phyloP scores from a whole-genome alignment of 1,140 invertebrate genomes.

The Tetraneura akinire region DNA sequence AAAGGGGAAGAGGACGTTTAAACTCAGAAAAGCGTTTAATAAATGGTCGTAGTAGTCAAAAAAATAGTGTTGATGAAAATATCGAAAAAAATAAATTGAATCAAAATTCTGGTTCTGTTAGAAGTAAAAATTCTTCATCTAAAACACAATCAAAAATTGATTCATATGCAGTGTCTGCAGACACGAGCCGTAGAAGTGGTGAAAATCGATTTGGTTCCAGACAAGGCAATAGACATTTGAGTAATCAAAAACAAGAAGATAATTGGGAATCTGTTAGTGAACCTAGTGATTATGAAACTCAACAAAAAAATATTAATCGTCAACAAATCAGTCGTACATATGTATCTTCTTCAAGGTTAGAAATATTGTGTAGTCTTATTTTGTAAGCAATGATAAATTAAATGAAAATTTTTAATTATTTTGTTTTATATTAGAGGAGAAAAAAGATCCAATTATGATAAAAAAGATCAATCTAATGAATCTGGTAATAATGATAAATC shows the following conservation, averaged over 20 bases:
- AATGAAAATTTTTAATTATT: not conserved
- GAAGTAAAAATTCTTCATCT: constrained; percentile 51
- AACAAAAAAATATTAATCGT: constrained; percentile 55
- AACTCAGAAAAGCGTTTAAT: constrained; percentile 26
- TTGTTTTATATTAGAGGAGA: constrained; percentile 13
- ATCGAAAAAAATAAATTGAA: constrained; percentile 32
- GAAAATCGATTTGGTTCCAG: constrained; percentile 44
- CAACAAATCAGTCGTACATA: constrained; percentile 34
- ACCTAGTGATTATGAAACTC: constrained; percentile 65
- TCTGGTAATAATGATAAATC: constrained; percentile 30
- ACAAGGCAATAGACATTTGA: constrained; percentile 50
- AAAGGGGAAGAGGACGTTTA: constrained; percentile 45
- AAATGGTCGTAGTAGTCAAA: constrained; percentile 40
- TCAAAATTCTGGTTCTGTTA: constrained; percentile 9
- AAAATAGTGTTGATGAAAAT: constrained; percentile 42
- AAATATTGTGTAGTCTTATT: not conserved
- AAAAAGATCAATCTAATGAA: constrained; percentile 42
- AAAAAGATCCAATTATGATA: constrained; percentile 43
- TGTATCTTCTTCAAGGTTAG: constrained; percentile 26
- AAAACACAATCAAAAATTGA: constrained; percentile 47
- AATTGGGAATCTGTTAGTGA: constrained; percentile 72
- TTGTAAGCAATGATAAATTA: not conserved
- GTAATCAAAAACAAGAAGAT: constrained; percentile 62
- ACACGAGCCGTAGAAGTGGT: constrained; percentile 24
- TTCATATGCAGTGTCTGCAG: constrained; percentile 21